Evolutionary conservation across 2,888 invertebrate genomes (phyloP).

Genomic region (Sarcophaga caerulescens): DNA sequence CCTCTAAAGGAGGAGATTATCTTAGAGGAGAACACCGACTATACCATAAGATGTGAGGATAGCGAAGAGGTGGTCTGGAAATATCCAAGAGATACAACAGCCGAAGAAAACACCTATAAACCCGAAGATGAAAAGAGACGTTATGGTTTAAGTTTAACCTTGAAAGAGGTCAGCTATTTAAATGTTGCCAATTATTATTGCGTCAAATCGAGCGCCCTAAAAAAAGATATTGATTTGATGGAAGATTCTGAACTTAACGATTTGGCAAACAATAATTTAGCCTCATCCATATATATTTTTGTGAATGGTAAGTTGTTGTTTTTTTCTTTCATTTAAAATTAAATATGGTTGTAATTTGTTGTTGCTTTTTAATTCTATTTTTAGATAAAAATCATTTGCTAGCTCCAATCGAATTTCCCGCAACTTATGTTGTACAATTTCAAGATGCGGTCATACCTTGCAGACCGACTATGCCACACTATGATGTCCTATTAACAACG

Average conservation of each 20-base stretch:
- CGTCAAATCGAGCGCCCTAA: slow-evolving; percentile 76
- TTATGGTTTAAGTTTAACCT: slow-evolving; percentile 82
- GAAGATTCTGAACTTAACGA: slow-evolving; percentile 77
- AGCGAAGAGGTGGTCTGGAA: slow-evolving; percentile 81
- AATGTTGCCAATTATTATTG: slow-evolving; percentile 84
- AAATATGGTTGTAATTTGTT: slow-evolving; percentile 69
- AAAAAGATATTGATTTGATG: slow-evolving; percentile 69
- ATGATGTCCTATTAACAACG: slow-evolving; percentile 81
- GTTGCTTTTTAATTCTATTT: slow-evolving; percentile 56
- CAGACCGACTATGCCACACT: slow-evolving; percentile 84
- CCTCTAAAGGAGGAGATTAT: slow-evolving; percentile 77
- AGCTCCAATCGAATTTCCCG: slow-evolving; percentile 76
- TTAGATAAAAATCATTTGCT: slow-evolving; percentile 82
- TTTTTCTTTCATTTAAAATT: not conserved
- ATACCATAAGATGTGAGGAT: slow-evolving; percentile 81
- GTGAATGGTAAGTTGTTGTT: slow-evolving; percentile 82
- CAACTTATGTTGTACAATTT: slow-evolving; percentile 80
- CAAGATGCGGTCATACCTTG: slow-evolving; percentile 83
- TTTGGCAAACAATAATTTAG: slow-evolving; percentile 76
- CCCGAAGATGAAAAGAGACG: slow-evolving; percentile 72
- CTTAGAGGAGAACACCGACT: slow-evolving; percentile 77
- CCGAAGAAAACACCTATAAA: slow-evolving; percentile 62
- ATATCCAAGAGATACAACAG: slow-evolving; percentile 25
- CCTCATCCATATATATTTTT: slow-evolving; percentile 82
- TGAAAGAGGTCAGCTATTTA: slow-evolving; percentile 81